phyloP scores from a whole-genome alignment of 2,797 vertebrate genomes.

The Zenarchopterus dispar region DNA sequence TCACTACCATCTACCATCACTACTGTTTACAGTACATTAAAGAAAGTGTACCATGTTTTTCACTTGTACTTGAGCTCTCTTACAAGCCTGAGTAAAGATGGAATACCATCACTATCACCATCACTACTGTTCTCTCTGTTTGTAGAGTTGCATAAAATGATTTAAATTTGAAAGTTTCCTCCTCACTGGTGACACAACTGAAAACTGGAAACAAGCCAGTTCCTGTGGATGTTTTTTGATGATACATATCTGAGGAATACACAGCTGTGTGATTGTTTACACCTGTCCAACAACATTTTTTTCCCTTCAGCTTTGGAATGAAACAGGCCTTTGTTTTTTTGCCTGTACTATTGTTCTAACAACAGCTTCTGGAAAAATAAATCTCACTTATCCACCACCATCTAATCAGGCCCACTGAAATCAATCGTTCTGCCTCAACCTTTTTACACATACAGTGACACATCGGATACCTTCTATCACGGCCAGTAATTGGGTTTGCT shows the following conservation, averaged over 20 bases:
- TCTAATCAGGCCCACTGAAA: slow-evolving; percentile 60
- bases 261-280: slow-evolving; percentile 11
- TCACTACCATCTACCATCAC: no score
- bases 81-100: no score
- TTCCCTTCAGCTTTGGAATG: slow-evolving; percentile 4
- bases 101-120: no score
- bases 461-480: slow-evolving; percentile 58
- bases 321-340: slow-evolving; percentile 17
- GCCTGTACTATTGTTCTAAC: slow-evolving; percentile 8
- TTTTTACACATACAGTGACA: slow-evolving; percentile 64
- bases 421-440: slow-evolving; percentile 56
- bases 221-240: slow-evolving; percentile 33
- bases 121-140: neutral
- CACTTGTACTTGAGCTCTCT: no score
- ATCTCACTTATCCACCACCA: slow-evolving; percentile 38
- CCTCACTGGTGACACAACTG: slow-evolving; percentile 19
- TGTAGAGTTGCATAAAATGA: slow-evolving; percentile 11
- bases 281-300: slow-evolving; percentile 46
- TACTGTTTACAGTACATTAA: no score
- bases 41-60: no score
- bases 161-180: slow-evolving; percentile 28
- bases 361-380: slow-evolving; percentile 26
- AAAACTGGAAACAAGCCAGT: slow-evolving; percentile 23
- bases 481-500: slow-evolving; percentile 70
- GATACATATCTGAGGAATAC: slow-evolving; percentile 39